Conservation (phyloP, 2,113 vertebrate species). For the Microcebus griseorufus region DNA sequence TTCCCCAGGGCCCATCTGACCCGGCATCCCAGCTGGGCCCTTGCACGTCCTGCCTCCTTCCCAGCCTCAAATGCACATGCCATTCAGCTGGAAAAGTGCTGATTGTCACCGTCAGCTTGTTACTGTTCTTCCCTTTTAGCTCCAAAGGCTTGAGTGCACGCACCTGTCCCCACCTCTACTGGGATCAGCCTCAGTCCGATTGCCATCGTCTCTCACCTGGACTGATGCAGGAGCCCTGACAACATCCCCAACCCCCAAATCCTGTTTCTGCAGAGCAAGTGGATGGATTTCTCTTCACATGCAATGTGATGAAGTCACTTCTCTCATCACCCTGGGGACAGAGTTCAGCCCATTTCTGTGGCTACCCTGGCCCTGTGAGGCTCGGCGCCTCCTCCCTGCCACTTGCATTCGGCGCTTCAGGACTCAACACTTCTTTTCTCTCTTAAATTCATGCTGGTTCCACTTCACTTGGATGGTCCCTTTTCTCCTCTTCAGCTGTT, state of each 20-base stretch:
- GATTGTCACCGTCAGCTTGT: not conserved
- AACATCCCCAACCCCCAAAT: rapidly evolving
- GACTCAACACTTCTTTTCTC: not conserved
- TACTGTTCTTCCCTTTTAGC: not conserved
- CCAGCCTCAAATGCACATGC: not conserved
- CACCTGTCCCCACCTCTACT: no score
- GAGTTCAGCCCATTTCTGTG: not conserved
- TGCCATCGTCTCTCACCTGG: not conserved
- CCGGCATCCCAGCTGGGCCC: not conserved
- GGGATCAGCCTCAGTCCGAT: not conserved
- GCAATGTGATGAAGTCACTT: not conserved
- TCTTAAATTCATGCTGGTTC: not conserved
- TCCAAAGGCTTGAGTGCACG: no score
- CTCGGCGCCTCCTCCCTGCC: not conserved
- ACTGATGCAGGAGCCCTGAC: rapidly evolving
- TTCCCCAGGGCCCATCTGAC: not conserved
- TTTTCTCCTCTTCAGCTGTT: not conserved
- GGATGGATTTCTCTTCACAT: not conserved
- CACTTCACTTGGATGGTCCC: not conserved
- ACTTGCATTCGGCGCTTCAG: not conserved
- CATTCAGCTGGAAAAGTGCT: not conserved
- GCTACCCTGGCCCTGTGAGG: not conserved
- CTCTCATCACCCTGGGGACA: not conserved
- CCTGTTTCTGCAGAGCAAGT: not conserved
- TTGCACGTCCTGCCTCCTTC: not conserved